Evolutionary conservation across 2,113 vertebrate species (phyloP).

Genomic region (Manacus vitellinus): DNA sequence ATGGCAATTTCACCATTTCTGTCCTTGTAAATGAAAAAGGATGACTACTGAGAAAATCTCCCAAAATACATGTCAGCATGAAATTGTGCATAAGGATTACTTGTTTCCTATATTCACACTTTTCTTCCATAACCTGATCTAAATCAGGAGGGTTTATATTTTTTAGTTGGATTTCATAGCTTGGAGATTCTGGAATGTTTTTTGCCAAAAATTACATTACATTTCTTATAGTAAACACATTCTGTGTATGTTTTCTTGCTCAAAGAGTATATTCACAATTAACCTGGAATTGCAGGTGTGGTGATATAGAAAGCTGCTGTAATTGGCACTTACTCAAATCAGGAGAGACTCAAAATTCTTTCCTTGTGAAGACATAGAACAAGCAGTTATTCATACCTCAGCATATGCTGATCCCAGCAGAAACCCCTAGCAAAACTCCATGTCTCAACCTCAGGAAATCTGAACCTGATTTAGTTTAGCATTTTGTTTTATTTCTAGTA

Average conservation of each 20-base stretch:
- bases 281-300: neutral
- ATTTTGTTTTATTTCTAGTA: neutral
- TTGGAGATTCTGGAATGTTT: neutral
- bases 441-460: neutral
- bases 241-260: neutral
- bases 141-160: rapidly evolving
- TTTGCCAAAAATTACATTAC: neutral
- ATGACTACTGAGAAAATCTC: neutral
- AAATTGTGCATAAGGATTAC: neutral
- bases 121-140: neutral
- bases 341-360: neutral
- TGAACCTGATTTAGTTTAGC: neutral
- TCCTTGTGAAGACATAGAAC: neutral
- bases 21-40: neutral
- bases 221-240: neutral
- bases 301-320: neutral
- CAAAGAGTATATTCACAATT: neutral
- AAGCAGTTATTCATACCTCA: neutral
- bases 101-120: neutral
- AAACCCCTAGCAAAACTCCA: neutral
- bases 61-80: neutral
- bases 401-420: neutral
- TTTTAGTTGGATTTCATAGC: neutral
- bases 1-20: neutral
- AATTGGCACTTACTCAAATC: neutral